Evolutionary conservation across 2,888 invertebrate genomes (phyloP).

Genomic region (Lacanobia oleracea): DNA sequence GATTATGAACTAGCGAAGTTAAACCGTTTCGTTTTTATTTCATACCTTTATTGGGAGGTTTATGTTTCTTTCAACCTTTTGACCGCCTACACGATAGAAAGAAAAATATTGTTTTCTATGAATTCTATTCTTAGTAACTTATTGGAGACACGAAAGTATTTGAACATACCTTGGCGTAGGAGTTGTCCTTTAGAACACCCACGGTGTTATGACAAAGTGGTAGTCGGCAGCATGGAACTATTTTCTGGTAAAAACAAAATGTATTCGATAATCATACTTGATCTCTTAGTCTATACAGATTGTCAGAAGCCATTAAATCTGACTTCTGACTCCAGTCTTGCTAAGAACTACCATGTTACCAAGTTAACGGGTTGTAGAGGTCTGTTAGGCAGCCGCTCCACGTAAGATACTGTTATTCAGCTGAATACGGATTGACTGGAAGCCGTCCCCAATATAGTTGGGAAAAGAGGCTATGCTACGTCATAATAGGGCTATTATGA

Average conservation of each 20-base stretch:
- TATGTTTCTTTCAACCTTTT: constrained; percentile 32
- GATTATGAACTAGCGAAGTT: constrained; percentile 41
- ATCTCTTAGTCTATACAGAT: too few relatives aligned
- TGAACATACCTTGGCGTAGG: background rate
- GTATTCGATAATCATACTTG: background rate
- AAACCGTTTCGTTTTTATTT: constrained; percentile 26
- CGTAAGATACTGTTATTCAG: too few relatives aligned
- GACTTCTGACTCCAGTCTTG: too few relatives aligned
- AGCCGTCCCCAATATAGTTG: too few relatives aligned
- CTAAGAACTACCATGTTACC: too few relatives aligned
- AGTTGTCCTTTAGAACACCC: background rate
- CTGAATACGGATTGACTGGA: too few relatives aligned
- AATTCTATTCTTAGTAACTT: constrained; percentile 8
- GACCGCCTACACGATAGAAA: background rate
- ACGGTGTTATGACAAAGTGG: background rate
- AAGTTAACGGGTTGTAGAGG: too few relatives aligned
- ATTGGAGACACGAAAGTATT: background rate
- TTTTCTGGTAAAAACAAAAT: background rate
- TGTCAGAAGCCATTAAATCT: too few relatives aligned
- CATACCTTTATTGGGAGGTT: constrained; percentile 7
- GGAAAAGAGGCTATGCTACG: too few relatives aligned
- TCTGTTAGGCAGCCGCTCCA: too few relatives aligned
- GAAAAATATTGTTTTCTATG: constrained; percentile 6
- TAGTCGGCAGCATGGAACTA: background rate
- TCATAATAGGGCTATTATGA: too few relatives aligned